Conservation (phyloP, 2,888 invertebrate genomes). For the Mimas tiliae region DNA sequence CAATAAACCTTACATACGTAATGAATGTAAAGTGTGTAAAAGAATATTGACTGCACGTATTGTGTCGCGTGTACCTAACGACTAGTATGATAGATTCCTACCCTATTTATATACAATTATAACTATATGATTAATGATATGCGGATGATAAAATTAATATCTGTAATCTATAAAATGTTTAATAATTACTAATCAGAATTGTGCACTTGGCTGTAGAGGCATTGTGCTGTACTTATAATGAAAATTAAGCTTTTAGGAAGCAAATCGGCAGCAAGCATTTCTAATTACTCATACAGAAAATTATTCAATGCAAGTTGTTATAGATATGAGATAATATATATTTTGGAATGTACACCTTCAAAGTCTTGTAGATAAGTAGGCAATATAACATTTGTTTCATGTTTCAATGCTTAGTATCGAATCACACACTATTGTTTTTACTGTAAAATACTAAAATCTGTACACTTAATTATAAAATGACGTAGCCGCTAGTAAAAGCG, state of each 20-base stretch:
- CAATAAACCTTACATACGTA: background rate
- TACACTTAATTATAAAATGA: conserved; percentile 31
- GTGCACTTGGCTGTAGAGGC: conserved; percentile 14
- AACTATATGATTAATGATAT: conserved; percentile 58
- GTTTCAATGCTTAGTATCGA: background rate
- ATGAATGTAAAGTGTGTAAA: conserved; percentile 20
- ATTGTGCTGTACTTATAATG: conserved; percentile 15
- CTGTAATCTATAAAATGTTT: conserved; percentile 34
- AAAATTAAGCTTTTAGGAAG: conserved; percentile 2
- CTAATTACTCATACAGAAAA: background rate
- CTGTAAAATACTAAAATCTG: background rate
- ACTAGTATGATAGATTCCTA: conserved; percentile 55
- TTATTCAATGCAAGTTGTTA: background rate
- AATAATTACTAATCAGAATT: conserved; percentile 26
- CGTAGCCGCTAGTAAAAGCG: conserved; percentile 38
- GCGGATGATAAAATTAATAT: conserved; percentile 48
- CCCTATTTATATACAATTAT: conserved; percentile 59
- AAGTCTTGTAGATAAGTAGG: background rate
- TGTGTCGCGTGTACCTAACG: conserved; percentile 45
- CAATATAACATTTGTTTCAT: background rate
- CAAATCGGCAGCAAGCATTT: conserved; percentile 4
- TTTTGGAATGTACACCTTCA: background rate
- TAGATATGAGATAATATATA: background rate
- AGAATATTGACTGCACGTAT: conserved; percentile 34
- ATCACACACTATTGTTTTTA: background rate